Percentiles rank a stretch among this genome's conserved stretches.
phyloP scores from a whole-genome alignment of 2,797 vertebrate species.

The Pseudochaenichthys georgianus region DNA sequence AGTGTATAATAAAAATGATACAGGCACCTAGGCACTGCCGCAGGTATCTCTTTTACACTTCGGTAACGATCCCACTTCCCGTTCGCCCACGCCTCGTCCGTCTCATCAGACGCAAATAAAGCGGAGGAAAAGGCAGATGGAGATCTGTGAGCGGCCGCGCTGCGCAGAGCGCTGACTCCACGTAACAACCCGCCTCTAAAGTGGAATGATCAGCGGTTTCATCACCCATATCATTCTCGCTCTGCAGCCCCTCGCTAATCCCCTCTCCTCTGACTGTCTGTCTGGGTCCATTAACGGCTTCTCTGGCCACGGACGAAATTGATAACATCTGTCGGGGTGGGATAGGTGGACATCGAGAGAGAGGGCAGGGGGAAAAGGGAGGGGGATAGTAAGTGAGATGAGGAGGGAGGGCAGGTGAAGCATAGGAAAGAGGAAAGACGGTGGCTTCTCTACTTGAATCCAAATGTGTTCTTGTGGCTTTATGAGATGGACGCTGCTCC shows the following conservation, averaged over 20 bases:
- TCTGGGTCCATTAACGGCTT: constrained; percentile 68
- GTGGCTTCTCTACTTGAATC: constrained; percentile 14
- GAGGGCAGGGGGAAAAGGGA: constrained; percentile 7
- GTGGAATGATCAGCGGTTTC: constrained; percentile 70
- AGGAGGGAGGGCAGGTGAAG: constrained; percentile 19
- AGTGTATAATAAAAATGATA: constrained; percentile 22
- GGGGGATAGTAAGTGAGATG: constrained; percentile 22
- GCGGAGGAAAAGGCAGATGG: constrained; percentile 27
- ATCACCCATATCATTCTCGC: constrained; percentile 65
- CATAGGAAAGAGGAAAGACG: constrained; percentile 22
- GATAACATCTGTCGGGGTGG: constrained; percentile 75
- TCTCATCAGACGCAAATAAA: constrained; percentile 56
- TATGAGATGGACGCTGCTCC: constrained; percentile 16
- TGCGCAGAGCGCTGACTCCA: constrained; percentile 53
- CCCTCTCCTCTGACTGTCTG: constrained; percentile 45
- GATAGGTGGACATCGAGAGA: constrained; percentile 50
- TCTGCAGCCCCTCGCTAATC: constrained; percentile 60
- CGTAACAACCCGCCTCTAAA: constrained; percentile 54
- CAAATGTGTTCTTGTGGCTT: constrained; percentile 44
- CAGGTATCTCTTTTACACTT: constrained; percentile 27
- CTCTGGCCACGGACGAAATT: constrained; percentile 58
- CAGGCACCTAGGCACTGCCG: neutral
- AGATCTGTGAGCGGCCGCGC: constrained; percentile 33
- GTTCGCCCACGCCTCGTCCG: constrained; percentile 16
- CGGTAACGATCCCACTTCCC: constrained; percentile 52